Conservation (phyloP, 2,113 vertebrate genomes). For the Telmatochromis brachygnathus region DNA sequence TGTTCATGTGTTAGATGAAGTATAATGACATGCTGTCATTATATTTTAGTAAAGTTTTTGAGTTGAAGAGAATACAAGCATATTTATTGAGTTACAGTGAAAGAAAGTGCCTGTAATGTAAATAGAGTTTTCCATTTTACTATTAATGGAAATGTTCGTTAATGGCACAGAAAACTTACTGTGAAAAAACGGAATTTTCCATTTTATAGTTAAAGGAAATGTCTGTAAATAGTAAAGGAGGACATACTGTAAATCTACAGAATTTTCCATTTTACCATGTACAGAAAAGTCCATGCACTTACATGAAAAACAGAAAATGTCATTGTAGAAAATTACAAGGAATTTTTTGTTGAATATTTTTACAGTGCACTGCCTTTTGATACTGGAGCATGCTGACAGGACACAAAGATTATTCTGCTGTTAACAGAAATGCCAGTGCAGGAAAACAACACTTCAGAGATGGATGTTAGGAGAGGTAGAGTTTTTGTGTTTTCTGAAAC, state of each 20-base stretch:
- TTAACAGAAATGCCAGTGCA: neutral
- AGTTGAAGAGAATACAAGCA: neutral
- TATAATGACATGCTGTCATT: neutral
- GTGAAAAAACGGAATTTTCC: fast-evolving
- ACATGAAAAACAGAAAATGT: neutral
- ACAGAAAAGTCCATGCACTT: neutral
- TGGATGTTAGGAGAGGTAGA: neutral
- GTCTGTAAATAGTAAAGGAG: neutral
- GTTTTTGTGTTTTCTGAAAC: neutral
- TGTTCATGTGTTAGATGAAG: neutral
- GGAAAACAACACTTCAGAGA: neutral
- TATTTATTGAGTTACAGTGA: neutral
- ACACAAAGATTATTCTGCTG: neutral
- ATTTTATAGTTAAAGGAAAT: neutral
- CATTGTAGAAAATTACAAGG: neutral
- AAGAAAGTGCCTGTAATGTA: neutral
- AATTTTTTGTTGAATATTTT: neutral
- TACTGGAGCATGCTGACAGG: slow-evolving; percentile 18
- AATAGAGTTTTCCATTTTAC: neutral
- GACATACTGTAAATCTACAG: neutral
- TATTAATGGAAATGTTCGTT: fast-evolving
- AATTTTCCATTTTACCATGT: neutral
- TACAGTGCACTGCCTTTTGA: neutral
- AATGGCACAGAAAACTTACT: neutral
- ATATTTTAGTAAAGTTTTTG: neutral